Evolutionary conservation across 2,113 vertebrate genomes (phyloP).

Genomic region (Papio anubis): DNA sequence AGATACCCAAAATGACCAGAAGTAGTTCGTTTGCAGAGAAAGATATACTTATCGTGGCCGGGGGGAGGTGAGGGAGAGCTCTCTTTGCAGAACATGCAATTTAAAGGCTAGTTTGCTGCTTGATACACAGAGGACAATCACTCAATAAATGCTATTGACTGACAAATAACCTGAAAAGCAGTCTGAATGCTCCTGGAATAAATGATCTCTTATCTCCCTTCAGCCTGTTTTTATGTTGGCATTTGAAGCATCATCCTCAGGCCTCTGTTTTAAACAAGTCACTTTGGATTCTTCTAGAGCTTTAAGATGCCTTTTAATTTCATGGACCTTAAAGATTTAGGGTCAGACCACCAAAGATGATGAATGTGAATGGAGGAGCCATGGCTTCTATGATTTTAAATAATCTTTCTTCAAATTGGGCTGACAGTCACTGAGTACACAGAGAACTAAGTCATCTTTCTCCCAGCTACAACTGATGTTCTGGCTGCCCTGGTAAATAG

Average conservation of each 20-base stretch:
- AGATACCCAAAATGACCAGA: not conserved
- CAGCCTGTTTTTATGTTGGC: not conserved
- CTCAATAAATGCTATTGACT: constrained; percentile 29
- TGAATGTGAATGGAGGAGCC: not conserved
- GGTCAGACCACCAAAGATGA: not conserved
- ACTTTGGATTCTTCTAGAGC: not conserved
- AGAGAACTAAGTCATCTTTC: not conserved
- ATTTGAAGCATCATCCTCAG: not conserved
- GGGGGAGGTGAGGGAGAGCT: not conserved
- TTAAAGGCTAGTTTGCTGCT: constrained; percentile 49
- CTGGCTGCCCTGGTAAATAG: not conserved
- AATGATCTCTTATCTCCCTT: not conserved
- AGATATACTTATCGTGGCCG: not conserved
- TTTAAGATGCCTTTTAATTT: not conserved
- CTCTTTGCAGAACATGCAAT: not conserved
- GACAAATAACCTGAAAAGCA: not conserved
- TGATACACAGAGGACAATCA: constrained; percentile 14
- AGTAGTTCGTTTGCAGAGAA: not conserved
- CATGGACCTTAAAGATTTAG: not conserved
- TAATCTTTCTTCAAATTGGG: not conserved
- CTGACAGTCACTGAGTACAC: not conserved
- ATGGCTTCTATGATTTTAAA: not conserved
- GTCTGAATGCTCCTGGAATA: not conserved
- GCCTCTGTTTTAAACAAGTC: not conserved
- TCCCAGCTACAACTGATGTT: not conserved